phyloP scores from a whole-genome alignment of 2,888 invertebrate species.

The Bhutanitis thaidina region DNA sequence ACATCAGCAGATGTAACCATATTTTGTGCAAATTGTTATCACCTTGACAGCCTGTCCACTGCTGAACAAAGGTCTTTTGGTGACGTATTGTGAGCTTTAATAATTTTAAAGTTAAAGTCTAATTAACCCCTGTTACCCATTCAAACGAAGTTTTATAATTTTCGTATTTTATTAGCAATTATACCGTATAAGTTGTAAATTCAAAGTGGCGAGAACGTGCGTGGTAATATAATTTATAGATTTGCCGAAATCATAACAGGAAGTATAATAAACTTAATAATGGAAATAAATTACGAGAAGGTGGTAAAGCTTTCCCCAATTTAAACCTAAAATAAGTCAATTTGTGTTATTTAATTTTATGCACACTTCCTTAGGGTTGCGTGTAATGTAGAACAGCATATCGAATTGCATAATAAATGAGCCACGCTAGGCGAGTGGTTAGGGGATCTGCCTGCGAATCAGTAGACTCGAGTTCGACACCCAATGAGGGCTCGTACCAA shows the following conservation, averaged over 20 bases:
- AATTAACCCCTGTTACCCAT: slow-evolving; percentile 2
- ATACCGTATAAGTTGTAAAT: slow-evolving; percentile 7
- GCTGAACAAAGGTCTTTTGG: too few relatives aligned
- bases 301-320: slow-evolving; percentile 15
- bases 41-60: too few relatives aligned
- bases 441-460: too few relatives aligned
- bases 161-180: slow-evolving; percentile 13
- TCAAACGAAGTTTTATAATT: slow-evolving; percentile 6
- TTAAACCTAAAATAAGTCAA: slow-evolving; percentile 1
- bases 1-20: too few relatives aligned
- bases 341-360: not conserved
- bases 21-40: too few relatives aligned
- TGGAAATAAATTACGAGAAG: slow-evolving; percentile 9
- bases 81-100: too few relatives aligned
- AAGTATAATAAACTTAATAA: slow-evolving; percentile 14
- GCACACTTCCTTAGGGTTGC: not conserved
- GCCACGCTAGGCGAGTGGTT: too few relatives aligned
- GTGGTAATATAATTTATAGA: slow-evolving; percentile 17
- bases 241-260: slow-evolving; percentile 8
- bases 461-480: too few relatives aligned
- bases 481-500: too few relatives aligned
- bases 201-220: slow-evolving; percentile 1
- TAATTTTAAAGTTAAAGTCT: not conserved
- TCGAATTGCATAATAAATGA: too few relatives aligned
- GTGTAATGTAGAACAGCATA: not conserved